phyloP scores from a whole-genome alignment of 2,113 vertebrate genomes.

The Trichechus manatus region DNA sequence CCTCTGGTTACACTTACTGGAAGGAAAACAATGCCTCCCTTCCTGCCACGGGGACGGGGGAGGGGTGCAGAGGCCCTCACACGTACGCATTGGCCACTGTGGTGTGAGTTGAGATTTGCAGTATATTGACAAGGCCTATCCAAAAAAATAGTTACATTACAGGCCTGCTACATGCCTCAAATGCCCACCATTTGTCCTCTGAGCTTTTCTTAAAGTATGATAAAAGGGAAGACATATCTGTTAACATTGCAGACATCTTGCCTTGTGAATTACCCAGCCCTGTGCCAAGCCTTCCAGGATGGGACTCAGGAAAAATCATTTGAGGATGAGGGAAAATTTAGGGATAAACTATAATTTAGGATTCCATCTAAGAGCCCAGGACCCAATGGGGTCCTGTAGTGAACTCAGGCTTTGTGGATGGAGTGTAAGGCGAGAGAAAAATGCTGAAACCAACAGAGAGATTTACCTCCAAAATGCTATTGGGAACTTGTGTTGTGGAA shows the following conservation, averaged over 20 bases:
- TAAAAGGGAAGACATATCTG: neutral
- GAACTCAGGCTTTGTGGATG: neutral
- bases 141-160: neutral
- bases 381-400: neutral
- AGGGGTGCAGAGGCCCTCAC: fast-evolving
- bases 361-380: neutral
- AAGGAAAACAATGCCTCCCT: neutral
- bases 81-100: neutral
- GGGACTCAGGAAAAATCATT: neutral
- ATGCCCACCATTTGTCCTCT: neutral
- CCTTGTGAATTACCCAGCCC: neutral
- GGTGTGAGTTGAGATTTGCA: neutral
- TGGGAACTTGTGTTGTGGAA: neutral
- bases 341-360: neutral
- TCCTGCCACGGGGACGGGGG: too few relatives aligned
- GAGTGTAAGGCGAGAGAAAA: neutral
- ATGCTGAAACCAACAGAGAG: neutral
- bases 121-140: neutral
- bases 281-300: neutral
- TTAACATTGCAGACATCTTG: neutral
- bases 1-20: neutral
- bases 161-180: neutral
- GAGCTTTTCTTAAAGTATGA: neutral
- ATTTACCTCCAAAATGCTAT: neutral
- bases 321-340: neutral